Evolutionary conservation across 2,888 invertebrate genomes (phyloP).

Genomic region (Ectemnius cavifrons): DNA sequence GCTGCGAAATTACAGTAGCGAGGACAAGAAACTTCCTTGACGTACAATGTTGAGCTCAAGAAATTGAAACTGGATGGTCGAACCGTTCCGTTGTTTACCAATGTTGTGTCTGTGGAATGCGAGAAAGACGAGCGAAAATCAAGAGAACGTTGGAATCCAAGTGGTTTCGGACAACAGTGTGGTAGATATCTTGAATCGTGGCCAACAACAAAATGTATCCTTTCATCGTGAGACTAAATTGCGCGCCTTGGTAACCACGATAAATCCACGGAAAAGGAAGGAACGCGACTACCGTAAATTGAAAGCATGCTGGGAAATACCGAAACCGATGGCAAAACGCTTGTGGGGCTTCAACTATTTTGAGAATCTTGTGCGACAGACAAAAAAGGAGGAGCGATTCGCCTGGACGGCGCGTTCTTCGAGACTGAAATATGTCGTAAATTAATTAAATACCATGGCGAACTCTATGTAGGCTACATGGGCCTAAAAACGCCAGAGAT

Average conservation of each 20-base stretch:
- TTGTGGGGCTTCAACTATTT: constrained; percentile 22
- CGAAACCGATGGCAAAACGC: constrained; percentile 15
- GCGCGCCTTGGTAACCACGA: constrained; percentile 33
- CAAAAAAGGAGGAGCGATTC: neutral
- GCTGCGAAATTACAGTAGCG: constrained; percentile 4
- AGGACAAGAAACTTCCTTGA: neutral
- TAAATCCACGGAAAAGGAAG: constrained; percentile 24
- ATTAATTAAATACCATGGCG: neutral
- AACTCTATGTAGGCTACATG: neutral
- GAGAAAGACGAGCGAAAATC: constrained; percentile 16
- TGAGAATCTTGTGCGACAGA: constrained; percentile 18
- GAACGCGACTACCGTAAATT: constrained; percentile 11
- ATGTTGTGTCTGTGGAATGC: too few relatives aligned
- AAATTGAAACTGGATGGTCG: too few relatives aligned
- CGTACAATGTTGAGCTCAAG: too few relatives aligned
- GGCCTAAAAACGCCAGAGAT: too few relatives aligned
- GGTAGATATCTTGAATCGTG: too few relatives aligned
- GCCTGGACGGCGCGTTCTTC: neutral
- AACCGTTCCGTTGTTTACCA: too few relatives aligned
- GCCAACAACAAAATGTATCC: constrained; percentile 27
- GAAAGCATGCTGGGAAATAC: constrained; percentile 1
- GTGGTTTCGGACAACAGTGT: too few relatives aligned
- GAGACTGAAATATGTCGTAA: neutral
- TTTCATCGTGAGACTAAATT: constrained; percentile 25
- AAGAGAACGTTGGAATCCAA: neutral